These are phyloP conservation scores for Pseudonaja textilis DNA, from an alignment of 2,113 vertebrate species.

Conservation along the genomic window DNA sequence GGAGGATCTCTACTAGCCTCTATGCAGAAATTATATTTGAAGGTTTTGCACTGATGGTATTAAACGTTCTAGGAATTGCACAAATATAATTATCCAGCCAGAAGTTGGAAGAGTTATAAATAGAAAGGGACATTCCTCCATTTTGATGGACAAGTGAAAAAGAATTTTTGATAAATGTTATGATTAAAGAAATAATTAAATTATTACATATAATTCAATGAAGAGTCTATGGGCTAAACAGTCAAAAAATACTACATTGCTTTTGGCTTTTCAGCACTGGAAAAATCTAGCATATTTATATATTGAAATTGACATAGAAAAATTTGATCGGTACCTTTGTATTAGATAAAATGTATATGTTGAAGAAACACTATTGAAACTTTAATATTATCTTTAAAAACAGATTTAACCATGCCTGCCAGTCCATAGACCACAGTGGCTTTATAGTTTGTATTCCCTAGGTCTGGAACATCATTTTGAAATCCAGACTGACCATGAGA, in stretches of 20 bases:
- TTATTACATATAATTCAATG: not conserved
- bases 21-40: not conserved
- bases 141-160: not conserved
- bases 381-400: not conserved
- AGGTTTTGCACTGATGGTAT: no score
- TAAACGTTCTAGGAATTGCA: no score
- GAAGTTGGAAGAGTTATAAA: not conserved
- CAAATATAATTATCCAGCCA: not conserved
- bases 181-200: not conserved
- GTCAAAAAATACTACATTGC: not conserved
- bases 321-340: not conserved
- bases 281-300: not conserved
- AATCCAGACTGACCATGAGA: not conserved
- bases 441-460: not conserved
- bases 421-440: not conserved
- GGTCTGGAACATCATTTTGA: not conserved
- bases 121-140: not conserved
- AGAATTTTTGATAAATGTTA: not conserved
- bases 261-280: not conserved
- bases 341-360: not conserved
- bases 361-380: not conserved
- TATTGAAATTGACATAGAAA: not conserved
- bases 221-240: not conserved
- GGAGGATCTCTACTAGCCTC: not conserved
- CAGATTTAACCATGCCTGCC: not conserved